A percentile compares a stretch with the other conserved stretches of the same genome.
These are phyloP conservation scores for Apis mellifera DNA, from an alignment of 1,140 invertebrate genomes.

Conservation along the genomic window Amel_HAv3.1 CM009935.2:9788501-9789000, in stretches of 20 bases:
- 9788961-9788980: constrained; percentile 71
- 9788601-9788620: background rate
- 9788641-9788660: background rate
- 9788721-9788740: background rate
- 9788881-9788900: constrained; percentile 74
- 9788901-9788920: constrained; percentile 77
- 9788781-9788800: constrained; percentile 59
- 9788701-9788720: background rate
- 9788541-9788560: background rate
- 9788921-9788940: constrained; percentile 77
- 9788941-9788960: constrained; percentile 77
- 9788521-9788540: too few species aligned
- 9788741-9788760: constrained; percentile 4
- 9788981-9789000: constrained; percentile 65
- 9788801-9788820: constrained; percentile 70
- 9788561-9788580: background rate
- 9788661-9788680: background rate
- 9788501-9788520: too few species aligned
- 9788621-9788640: background rate
- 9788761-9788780: constrained; percentile 12
- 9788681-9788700: constrained; percentile 1
- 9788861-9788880: constrained; percentile 78
- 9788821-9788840: constrained; percentile 79
- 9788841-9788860: constrained; percentile 76
- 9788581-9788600: background rate